A percentile compares a stretch with the other conserved stretches of the same genome.
These are phyloP conservation scores for Telenomus remus DNA, from an alignment of 1,140 invertebrate species.

Conservation along the genomic window DNA sequence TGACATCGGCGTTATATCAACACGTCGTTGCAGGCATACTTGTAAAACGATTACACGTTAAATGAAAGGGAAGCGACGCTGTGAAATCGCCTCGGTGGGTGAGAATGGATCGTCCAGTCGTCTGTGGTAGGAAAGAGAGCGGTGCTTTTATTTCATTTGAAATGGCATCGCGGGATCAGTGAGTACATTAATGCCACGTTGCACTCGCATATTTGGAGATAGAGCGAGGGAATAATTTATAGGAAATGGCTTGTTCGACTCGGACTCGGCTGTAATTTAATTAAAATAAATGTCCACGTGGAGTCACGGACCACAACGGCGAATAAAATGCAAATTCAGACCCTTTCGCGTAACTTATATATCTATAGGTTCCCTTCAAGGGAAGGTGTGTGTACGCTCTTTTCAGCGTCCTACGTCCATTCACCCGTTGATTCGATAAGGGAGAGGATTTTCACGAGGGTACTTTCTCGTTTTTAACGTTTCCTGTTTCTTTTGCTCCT, in stretches of 20 bases:
- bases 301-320: constrained; percentile 66
- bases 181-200: constrained; percentile 73
- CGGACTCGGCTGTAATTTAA: constrained; percentile 75
- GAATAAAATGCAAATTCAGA: constrained; percentile 77
- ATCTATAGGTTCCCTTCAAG: constrained; percentile 45
- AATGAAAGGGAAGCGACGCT: constrained; percentile 70
- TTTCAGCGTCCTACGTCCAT: constrained; percentile 65
- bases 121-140: constrained; percentile 57
- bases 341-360: constrained; percentile 68
- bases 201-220: constrained; percentile 56
- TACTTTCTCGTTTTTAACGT: constrained; percentile 61
- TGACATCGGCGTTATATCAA: constrained; percentile 50
- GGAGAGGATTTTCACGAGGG: constrained; percentile 61
- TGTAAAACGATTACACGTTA: constrained; percentile 71
- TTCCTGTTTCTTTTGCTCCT: constrained; percentile 60
- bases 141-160: constrained; percentile 75
- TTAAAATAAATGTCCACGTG: constrained; percentile 76
- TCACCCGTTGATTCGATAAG: constrained; percentile 74
- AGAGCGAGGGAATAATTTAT: constrained; percentile 74
- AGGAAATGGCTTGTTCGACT: constrained; percentile 77
- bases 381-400: constrained; percentile 55
- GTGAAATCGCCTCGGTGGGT: constrained; percentile 55
- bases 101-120: constrained; percentile 64
- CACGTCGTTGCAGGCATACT: constrained; percentile 53
- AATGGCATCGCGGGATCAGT: constrained; percentile 72